Evolutionary conservation across 2,113 vertebrate species (phyloP).

Genomic region (Tyto alba): DNA sequence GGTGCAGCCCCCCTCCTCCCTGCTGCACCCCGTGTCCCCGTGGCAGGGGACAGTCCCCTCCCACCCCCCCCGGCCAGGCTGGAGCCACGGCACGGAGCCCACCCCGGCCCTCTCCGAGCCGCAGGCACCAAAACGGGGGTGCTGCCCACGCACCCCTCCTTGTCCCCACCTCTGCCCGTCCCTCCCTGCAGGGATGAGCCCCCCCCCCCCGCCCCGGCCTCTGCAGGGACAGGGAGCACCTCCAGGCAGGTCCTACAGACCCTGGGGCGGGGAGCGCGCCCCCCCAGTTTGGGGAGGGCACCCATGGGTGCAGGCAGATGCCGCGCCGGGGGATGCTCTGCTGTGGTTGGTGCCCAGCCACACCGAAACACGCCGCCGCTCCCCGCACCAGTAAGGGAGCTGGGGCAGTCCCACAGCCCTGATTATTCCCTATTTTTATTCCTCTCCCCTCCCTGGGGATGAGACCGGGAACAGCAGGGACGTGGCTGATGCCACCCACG

Average conservation of each 20-base stretch:
- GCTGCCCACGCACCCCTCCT: neutral
- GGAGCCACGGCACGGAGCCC: neutral
- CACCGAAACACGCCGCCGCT: neutral
- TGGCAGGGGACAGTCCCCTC: neutral
- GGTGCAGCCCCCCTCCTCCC: too few species aligned
- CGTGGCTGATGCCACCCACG: neutral
- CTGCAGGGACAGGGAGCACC: neutral
- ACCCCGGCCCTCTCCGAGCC: neutral
- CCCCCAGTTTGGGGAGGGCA: neutral
- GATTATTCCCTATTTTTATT: neutral
- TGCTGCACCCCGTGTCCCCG: neutral
- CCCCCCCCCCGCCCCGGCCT: too few species aligned
- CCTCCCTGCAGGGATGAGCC: too few species aligned
- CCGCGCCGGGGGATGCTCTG: neutral
- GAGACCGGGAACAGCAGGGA: neutral
- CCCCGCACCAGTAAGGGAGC: neutral
- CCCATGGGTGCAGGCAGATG: neutral
- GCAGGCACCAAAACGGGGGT: accelerated
- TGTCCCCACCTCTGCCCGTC: too few species aligned
- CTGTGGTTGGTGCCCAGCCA: too few species aligned
- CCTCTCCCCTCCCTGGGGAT: neutral
- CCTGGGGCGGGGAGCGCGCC: too few species aligned
- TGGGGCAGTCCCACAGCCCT: neutral
- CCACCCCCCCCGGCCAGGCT: neutral
- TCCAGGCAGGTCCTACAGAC: too few species aligned